These are phyloP conservation scores for Rhadinocentrus ornatus DNA, from an alignment of 2,797 vertebrate species.

Conservation along the genomic window DNA sequence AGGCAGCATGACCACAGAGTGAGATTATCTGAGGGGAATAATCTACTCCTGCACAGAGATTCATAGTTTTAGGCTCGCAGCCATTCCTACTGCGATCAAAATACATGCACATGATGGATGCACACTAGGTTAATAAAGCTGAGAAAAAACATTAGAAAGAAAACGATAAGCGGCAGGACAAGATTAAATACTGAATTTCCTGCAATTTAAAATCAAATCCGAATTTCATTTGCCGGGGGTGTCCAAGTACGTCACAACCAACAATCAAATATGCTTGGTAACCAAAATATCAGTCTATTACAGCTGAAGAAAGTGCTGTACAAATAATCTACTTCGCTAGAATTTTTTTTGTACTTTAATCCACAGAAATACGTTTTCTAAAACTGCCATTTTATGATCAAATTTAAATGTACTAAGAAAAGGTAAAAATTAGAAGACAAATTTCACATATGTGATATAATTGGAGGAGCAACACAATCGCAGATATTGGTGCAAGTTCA, in stretches of 20 bases:
- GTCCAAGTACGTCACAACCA: not conserved
- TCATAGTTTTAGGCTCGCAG: slow-evolving; percentile 43
- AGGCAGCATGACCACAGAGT: slow-evolving; percentile 57
- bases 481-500: too few species aligned
- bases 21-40: slow-evolving; percentile 79
- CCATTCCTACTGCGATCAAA: slow-evolving; percentile 23
- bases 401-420: too few species aligned
- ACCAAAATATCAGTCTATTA: not conserved
- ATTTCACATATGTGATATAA: not conserved
- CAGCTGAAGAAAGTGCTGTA: not conserved
- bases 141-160: slow-evolving; percentile 3
- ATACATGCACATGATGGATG: slow-evolving; percentile 6
- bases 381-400: not conserved
- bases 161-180: not conserved
- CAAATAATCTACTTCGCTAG: not conserved
- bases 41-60: slow-evolving; percentile 63
- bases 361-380: not conserved
- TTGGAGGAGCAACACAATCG: not conserved
- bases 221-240: not conserved
- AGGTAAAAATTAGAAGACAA: not conserved
- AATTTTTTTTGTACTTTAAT: not conserved
- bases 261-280: not conserved
- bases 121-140: slow-evolving; percentile 11
- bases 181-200: slow-evolving; percentile 14
- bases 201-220: slow-evolving; percentile 5